Conservation (phyloP, 1,140 invertebrate species). For the Pseudomyrmex sp. region DNA sequence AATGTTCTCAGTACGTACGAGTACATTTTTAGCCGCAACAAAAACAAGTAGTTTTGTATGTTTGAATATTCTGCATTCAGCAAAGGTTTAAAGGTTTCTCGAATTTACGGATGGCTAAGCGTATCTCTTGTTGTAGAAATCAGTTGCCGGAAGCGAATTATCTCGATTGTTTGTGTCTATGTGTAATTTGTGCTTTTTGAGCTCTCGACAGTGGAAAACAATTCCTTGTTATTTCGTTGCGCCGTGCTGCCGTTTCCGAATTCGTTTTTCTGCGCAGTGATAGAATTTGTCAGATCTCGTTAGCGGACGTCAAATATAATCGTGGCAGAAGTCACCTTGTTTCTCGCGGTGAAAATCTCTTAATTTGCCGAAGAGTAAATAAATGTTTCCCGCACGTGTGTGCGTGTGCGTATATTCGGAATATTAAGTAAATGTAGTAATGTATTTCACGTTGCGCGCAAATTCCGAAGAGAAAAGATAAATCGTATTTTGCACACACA, state of each 20-base stretch:
- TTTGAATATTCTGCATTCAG: not conserved
- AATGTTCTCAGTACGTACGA: not conserved
- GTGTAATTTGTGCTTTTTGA: slow-evolving; percentile 59
- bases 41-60: not conserved
- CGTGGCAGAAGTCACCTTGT: slow-evolving; percentile 1
- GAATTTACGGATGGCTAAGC: slow-evolving; percentile 41
- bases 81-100: slow-evolving; percentile 33
- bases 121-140: slow-evolving; percentile 40
- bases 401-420: too few species aligned
- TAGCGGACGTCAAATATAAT: slow-evolving; percentile 37
- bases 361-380: not conserved
- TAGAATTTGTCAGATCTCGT: slow-evolving; percentile 58
- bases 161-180: slow-evolving; percentile 50
- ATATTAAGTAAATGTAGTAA: too few species aligned
- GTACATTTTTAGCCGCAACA: not conserved
- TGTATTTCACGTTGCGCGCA: not conserved
- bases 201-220: slow-evolving; percentile 47
- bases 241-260: slow-evolving; percentile 40
- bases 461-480: not conserved
- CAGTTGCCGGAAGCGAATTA: slow-evolving; percentile 45
- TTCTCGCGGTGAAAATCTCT: not conserved
- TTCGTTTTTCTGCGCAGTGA: slow-evolving; percentile 44
- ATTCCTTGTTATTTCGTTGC: slow-evolving; percentile 58
- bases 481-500: not conserved
- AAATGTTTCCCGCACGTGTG: too few species aligned